Evolutionary conservation across 2,797 vertebrate genomes (phyloP).

Genomic region (Hydrocynus forskahlii): DNA sequence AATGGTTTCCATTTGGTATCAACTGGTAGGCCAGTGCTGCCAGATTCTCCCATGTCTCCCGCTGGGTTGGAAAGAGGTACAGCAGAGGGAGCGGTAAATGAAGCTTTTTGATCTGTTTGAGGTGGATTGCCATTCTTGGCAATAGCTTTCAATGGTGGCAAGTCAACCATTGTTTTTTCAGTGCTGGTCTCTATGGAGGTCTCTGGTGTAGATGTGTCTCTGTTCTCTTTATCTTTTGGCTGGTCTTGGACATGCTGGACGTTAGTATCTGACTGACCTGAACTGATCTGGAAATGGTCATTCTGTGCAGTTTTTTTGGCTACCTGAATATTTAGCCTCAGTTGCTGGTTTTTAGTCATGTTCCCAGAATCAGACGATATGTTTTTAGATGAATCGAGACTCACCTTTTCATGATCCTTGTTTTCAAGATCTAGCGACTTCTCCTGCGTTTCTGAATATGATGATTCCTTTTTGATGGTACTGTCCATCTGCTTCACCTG

Average conservation of each 20-base stretch:
- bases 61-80: slow-evolving; percentile 42
- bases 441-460: slow-evolving; percentile 54
- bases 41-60: slow-evolving; percentile 64
- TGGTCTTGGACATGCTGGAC: slow-evolving; percentile 56
- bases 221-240: slow-evolving; percentile 80
- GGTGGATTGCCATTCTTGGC: slow-evolving; percentile 42
- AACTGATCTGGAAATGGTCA: slow-evolving; percentile 51
- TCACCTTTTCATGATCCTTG: slow-evolving; percentile 59
- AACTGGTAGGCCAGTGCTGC: slow-evolving; percentile 43
- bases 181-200: slow-evolving; percentile 70
- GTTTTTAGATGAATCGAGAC: slow-evolving; percentile 59
- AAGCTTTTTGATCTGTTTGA: slow-evolving; percentile 55
- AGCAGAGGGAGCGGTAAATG: slow-evolving; percentile 33
- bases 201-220: slow-evolving; percentile 90
- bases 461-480: slow-evolving; percentile 51
- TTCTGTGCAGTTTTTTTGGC: slow-evolving; percentile 68
- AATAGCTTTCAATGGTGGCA: slow-evolving; percentile 49
- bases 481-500: slow-evolving; percentile 61
- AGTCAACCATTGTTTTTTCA: slow-evolving; percentile 63
- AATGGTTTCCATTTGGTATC: slow-evolving; percentile 95
- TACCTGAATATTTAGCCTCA: slow-evolving; percentile 40
- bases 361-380: slow-evolving; percentile 49
- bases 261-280: slow-evolving; percentile 57
- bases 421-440: slow-evolving; percentile 64
- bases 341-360: slow-evolving; percentile 56